Evolutionary conservation across 2,113 vertebrate species (phyloP).

Genomic region (Anseranas semipalmata): DNA sequence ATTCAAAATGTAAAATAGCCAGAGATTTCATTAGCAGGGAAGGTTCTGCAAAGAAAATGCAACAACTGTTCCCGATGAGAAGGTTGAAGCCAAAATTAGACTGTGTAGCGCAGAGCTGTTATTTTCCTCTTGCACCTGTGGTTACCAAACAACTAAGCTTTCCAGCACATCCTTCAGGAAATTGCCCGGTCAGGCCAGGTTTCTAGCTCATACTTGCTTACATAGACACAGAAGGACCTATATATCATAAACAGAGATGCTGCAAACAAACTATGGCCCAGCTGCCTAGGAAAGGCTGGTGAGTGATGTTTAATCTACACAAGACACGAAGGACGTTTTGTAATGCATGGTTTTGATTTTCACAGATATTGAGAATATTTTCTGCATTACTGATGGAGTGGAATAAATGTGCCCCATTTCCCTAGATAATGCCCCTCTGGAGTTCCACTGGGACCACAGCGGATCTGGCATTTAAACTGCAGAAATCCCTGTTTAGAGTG

Average conservation of each 20-base stretch:
- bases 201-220: neutral
- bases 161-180: neutral
- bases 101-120: neutral
- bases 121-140: neutral
- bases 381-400: conserved; percentile 49
- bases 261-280: neutral
- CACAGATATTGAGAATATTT: conserved; percentile 38
- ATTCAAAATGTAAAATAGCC: neutral
- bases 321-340: neutral
- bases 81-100: neutral
- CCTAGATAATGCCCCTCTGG: conserved; percentile 24
- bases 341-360: neutral
- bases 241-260: neutral
- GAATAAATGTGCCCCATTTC: conserved; percentile 6
- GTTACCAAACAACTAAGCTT: neutral
- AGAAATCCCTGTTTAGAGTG: conserved; percentile 16
- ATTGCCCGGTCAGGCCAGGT: neutral
- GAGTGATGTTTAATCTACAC: neutral
- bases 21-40: neutral
- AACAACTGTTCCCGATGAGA: neutral
- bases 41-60: neutral
- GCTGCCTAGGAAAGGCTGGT: neutral
- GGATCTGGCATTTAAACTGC: conserved; percentile 44
- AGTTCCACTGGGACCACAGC: conserved; percentile 44
- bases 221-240: neutral